Base-by-base conservation (phyloP, 1,140 invertebrate species). In the Chymomyza costata region DNA sequence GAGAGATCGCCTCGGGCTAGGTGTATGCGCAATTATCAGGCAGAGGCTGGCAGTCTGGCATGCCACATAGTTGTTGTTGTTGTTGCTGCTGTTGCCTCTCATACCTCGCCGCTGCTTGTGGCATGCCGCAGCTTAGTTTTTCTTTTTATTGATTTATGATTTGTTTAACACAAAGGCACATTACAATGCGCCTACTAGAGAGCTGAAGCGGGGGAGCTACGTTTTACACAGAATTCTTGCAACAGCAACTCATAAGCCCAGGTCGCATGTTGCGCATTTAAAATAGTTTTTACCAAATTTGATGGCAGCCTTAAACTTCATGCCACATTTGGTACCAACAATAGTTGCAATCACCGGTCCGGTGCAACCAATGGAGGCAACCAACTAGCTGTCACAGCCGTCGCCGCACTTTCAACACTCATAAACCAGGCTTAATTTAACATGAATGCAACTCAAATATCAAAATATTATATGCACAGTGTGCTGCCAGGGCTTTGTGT, bases 81-180 rank as follows among this genome's bases (percentile, higher is more conserved):
- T n/a, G n/a, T n/a, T 28, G 10, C 31, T 25, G 32, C 16, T 13
- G 25, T 30, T 31, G 43, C 25, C 21, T 11, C 49, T 11, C 18
- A 21, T 19, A 6, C 21, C 11, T 17, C 14, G 34, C 17, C 10
- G 10, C 2, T 16, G 17, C 11, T 39, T 38, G 21, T 78, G 71
- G 71, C 80, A 80, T 78, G 63, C 73, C 53, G 58, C 45, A 48
- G 64, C 73, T 78, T 78, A 80, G 66, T 78, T 80, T 80, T 78
- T 80, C 73, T 67, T 78, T 78, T 78, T 78, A 78, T 78, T 78
- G 71, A 78, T 78, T 78, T 78, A 78, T 78, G 71, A 78, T 78
- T 78, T 78, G 71, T 78, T 78, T 78, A 78, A 78, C 71, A 80
- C 71, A 78, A 78, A 78, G 73, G 73, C 73, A 59, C 71, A 78